Base-by-base conservation (phyloP, 2,888 invertebrate genomes). In the Trachelus stipa region DNA sequence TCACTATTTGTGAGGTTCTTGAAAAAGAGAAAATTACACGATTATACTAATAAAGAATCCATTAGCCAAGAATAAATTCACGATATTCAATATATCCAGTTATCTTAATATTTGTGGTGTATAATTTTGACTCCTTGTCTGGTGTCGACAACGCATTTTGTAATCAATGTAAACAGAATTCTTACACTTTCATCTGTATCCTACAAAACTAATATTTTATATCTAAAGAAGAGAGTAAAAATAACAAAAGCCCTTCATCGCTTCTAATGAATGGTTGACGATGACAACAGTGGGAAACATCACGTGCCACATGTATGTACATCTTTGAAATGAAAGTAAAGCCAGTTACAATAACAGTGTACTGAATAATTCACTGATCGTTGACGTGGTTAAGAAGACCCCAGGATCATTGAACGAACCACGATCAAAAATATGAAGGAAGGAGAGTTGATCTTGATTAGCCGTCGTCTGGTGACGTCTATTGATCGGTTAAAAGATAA, bases 401-500 rank as follows among this genome's bases (percentile, higher is more conserved):
- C 1, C 2, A 56, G 56, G 56, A 56, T 23, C 23, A 23, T 56
- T 56, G 2, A 56, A 56, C 56, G 23, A 15, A 40, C 15, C 40
- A 56, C 23, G 23, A 56, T 56, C 56, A 56, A 56, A 56, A 56
- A 23, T 56, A 56, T 56, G 56, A 56, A 23, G 9, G 23, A 56
- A 56, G 23, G 23, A 56, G 23, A 23, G 56, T 23, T 75, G 77
- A 77, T 79, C 75, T 77, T 75, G 73, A 78, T 79, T 79, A 78
- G 81, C 76, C 68, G 81, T 82, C 76, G 77, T 83, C 77, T 73
- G 76, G 69, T 75, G 79, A 81, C 81, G 82, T 81, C 85, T 87
- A 87, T 87, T 83, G 86, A 87, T 87, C 84, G 83, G 80, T 77
- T 68, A 79, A 82, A 80, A 82, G 80, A 85, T 84, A 85, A 83